A percentile compares a stretch with the other conserved stretches of the same genome.
Conservation (phyloP, 2,113 vertebrate genomes). For the Hippopotamus amphibius region DNA sequence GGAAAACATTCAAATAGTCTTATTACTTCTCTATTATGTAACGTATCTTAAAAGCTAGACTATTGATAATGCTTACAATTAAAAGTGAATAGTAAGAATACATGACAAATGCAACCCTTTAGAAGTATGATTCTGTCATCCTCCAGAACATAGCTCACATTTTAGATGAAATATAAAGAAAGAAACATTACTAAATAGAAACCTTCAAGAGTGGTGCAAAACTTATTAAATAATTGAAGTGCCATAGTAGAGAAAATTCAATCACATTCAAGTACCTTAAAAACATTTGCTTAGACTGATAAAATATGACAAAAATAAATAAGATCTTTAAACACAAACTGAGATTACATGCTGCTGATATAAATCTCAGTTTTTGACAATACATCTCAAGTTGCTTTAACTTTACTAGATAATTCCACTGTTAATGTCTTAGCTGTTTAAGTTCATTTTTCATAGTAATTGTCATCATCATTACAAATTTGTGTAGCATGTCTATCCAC, state of each 20-base stretch:
- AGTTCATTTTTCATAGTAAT: constrained; percentile 21
- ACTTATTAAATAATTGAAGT: constrained; percentile 82
- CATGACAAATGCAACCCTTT: background rate
- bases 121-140: background rate
- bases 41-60: background rate
- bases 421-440: background rate
- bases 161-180: constrained; percentile 67
- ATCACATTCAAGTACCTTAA: constrained; percentile 73
- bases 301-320: constrained; percentile 60
- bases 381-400: constrained; percentile 65
- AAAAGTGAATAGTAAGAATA: background rate
- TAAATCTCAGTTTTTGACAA: constrained; percentile 55
- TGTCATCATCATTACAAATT: background rate
- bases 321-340: constrained; percentile 75
- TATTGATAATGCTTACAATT: background rate
- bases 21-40: background rate
- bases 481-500: constrained; percentile 12
- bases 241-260: constrained; percentile 72
- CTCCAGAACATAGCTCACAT: constrained; percentile 53
- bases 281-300: constrained; percentile 75
- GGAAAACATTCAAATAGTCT: background rate
- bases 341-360: constrained; percentile 46
- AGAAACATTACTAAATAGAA: constrained; percentile 58
- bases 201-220: constrained; percentile 78
- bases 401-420: constrained; percentile 62